These are phyloP conservation scores for Archaeoteleia sp. DNA, from an alignment of 2,888 invertebrate species.

Conservation along the genomic window DNA sequence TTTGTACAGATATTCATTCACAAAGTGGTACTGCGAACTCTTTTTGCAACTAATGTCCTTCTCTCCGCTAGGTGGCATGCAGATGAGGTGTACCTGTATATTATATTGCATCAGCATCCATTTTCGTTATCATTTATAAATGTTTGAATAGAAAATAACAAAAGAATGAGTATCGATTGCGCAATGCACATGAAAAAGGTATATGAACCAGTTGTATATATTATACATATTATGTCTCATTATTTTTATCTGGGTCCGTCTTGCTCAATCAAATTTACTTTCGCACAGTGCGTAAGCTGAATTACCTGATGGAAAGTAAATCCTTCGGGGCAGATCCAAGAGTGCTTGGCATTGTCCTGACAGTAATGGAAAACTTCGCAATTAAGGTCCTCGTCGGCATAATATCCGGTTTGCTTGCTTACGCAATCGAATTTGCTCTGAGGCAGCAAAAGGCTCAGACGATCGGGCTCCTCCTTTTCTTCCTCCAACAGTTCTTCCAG, in stretches of 20 bases:
- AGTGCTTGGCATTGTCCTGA: slow-evolving; percentile 91
- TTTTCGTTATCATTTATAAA: too few relatives aligned
- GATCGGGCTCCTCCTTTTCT: slow-evolving; percentile 90
- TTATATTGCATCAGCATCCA: too few relatives aligned
- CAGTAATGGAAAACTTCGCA: slow-evolving; percentile 97
- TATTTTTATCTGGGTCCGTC: too few relatives aligned
- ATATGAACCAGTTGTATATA: slow-evolving; percentile 22
- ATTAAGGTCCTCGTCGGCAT: slow-evolving; percentile 90
- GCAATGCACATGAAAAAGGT: too few relatives aligned
- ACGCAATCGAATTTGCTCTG: slow-evolving; percentile 90
- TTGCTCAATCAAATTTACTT: slow-evolving; percentile 28
- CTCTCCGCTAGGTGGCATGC: slow-evolving; percentile 89
- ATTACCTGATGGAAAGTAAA: slow-evolving; percentile 89
- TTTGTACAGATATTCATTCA: slow-evolving; percentile 93
- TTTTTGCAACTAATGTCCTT: slow-evolving; percentile 90
- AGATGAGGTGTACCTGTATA: slow-evolving; percentile 90
- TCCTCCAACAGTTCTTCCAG: slow-evolving; percentile 81
- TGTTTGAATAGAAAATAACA: too few relatives aligned
- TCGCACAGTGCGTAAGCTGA: slow-evolving; percentile 30
- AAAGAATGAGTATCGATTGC: too few relatives aligned
- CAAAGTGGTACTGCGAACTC: slow-evolving; percentile 92
- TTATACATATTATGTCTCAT: too few relatives aligned
- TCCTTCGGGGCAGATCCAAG: slow-evolving; percentile 95
- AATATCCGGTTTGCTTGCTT: slow-evolving; percentile 90
- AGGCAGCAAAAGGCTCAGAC: slow-evolving; percentile 84